Conservation (phyloP, 53 echinoderm and acorn worm genomes). For the Echinometra lucunter region DNA sequence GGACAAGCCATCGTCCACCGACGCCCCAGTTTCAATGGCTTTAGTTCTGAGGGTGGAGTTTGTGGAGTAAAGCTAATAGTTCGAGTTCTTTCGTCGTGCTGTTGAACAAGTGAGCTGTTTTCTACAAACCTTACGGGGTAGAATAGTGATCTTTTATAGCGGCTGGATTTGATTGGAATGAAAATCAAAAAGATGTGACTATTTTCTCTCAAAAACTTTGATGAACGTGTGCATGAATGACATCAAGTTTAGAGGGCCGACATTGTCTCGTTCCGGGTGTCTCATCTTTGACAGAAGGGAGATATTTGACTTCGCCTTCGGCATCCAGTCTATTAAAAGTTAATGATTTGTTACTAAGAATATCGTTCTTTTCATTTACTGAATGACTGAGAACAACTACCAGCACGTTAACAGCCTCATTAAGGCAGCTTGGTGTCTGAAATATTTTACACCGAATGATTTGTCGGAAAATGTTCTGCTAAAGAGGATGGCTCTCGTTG, state of each 20-base stretch:
- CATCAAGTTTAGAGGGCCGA: neutral
- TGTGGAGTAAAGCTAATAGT: neutral
- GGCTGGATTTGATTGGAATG: neutral
- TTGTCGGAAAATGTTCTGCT: neutral
- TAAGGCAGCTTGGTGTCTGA: neutral
- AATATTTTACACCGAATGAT: neutral
- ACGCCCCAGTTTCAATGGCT: neutral
- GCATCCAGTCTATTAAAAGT: neutral
- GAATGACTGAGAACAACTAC: neutral
- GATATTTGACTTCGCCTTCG: neutral
- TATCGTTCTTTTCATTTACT: neutral
- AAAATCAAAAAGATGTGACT: neutral
- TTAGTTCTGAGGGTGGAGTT: neutral
- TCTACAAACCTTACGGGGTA: neutral
- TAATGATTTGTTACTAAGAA: neutral
- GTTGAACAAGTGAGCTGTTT: neutral
- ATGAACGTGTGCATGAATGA: neutral
- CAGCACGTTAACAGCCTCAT: neutral
- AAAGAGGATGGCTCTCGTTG: neutral
- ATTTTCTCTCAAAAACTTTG: neutral
- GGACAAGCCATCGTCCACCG: conserved; percentile 2
- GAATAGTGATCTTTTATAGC: neutral
- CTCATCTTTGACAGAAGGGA: neutral
- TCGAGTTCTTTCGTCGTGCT: neutral
- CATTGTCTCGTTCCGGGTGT: too few relatives aligned